Percentiles rank a stretch among this genome's conserved stretches.
These are phyloP conservation scores for Stegophylla sp. DNA, from an alignment of 2,888 invertebrate genomes.

Conservation along the genomic window DNA sequence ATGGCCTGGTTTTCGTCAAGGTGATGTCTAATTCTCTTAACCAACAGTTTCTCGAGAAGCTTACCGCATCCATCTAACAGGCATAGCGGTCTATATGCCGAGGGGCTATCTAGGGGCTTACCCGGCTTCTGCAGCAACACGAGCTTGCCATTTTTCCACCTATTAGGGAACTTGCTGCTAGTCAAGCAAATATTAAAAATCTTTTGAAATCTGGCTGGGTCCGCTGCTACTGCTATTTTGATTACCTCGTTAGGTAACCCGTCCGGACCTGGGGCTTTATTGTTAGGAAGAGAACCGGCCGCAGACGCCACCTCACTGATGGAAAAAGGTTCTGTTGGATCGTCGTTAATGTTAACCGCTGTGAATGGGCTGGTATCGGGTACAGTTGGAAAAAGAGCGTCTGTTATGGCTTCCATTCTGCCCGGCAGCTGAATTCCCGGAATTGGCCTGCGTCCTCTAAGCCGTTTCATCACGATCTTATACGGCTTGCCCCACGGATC, in stretches of 20 bases:
- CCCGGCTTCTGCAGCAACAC: not conserved
- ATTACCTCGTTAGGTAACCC: not conserved
- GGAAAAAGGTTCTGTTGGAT: not conserved
- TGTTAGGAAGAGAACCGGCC: not conserved
- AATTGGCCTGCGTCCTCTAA: not conserved
- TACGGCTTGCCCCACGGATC: not conserved
- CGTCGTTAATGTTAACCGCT: rapidly evolving
- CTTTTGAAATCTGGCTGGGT: not conserved
- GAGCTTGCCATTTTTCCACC: not conserved
- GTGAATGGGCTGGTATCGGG: not conserved
- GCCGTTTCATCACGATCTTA: not conserved
- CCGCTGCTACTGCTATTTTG: not conserved
- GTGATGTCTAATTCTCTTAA: not conserved
- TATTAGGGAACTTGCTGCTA: not conserved
- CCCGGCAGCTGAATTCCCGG: not conserved
- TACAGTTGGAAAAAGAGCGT: not conserved
- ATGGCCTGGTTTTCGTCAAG: not conserved
- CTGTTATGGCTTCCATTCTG: not conserved
- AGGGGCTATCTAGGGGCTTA: not conserved
- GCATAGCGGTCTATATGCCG: not conserved
- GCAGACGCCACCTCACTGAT: not conserved
- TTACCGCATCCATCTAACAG: not conserved
- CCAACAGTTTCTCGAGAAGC: not conserved
- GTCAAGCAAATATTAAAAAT: not conserved
- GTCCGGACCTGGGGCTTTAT: not conserved